Evolutionary conservation across 2,797 vertebrate species (phyloP), one percentile per base, ranked within the genome.

Genomic region (Chelmon rostratus): DNA sequence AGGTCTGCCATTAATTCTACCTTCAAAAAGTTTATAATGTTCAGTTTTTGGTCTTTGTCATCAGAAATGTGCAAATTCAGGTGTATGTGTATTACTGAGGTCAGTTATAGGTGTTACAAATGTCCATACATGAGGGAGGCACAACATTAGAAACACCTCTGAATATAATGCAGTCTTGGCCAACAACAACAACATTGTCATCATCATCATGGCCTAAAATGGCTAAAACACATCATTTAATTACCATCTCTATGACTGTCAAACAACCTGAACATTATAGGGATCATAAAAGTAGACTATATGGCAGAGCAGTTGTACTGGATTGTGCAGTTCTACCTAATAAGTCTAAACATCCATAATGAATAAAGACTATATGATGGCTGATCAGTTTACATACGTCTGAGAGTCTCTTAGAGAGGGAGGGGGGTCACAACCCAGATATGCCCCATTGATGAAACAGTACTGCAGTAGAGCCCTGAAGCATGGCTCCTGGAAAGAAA

Each of bases 401-500:
- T 90, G 85, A 68, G 92, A 85, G 19, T 70, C 38, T 86, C 93
- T 92, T 6, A 99, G 93, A 50, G 93, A 95, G 0, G 85, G 59
- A 2, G 98, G 98, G 15, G 97, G 94, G 69, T 99, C 94, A 44
- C 98, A 99, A 23, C 98, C 98, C 7, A 96, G 28, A 70, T 97
- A 98, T 0, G 92, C 97, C 21, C 95, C 89, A 0, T 97, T 97
- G 2, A 85, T 88, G 73, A 94, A 89, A 65, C 96, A 95, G 90
- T 98, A 99, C 68, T 98, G 96, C 72, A 99, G 91, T 8, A 99
- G 82, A 1, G 96, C 95, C 76, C 91, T 94, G 57, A 98, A 98
- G 80, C 98, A 99, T 10, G 96, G 95, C 87, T 99, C 98, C 98
- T 99, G 56, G 3, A 78, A 58, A 57, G 49, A 72, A 47, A 77